Conservation (phyloP, 2,888 invertebrate genomes). For the Buathra laborator region DNA sequence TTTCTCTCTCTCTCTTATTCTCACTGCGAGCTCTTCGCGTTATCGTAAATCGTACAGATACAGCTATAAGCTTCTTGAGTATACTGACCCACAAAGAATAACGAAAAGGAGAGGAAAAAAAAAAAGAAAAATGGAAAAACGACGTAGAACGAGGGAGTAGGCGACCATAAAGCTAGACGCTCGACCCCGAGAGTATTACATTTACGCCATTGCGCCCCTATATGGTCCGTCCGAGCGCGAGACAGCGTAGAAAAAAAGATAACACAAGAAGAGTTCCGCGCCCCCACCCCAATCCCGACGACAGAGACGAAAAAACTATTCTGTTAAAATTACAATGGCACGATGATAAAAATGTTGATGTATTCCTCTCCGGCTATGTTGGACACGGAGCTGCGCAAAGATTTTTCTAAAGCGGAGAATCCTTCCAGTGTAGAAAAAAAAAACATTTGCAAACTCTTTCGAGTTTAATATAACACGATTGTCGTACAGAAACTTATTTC, state of each 20-base stretch:
- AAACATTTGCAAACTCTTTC: neutral
- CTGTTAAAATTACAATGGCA: neutral
- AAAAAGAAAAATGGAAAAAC: constrained; percentile 52
- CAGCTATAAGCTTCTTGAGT: neutral
- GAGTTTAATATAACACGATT: neutral
- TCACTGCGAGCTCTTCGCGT: neutral
- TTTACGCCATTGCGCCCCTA: constrained; percentile 21
- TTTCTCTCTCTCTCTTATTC: neutral
- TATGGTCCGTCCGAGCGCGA: constrained; percentile 7
- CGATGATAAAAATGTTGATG: neutral
- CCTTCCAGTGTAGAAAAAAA: neutral
- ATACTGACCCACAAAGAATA: constrained; percentile 49
- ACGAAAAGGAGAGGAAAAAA: constrained; percentile 41
- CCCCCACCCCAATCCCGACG: neutral
- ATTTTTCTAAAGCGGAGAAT: neutral
- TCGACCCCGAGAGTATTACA: constrained; percentile 30
- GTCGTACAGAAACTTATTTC: neutral
- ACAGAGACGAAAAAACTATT: constrained; percentile 14
- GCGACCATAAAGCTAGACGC: constrained; percentile 57
- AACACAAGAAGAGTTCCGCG: constrained; percentile 1
- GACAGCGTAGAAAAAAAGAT: neutral
- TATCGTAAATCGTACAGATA: constrained; percentile 29
- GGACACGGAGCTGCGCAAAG: constrained; percentile 1
- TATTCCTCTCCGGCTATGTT: neutral
- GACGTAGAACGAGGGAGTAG: constrained; percentile 62